These are phyloP conservation scores for Oceanites oceanicus DNA, from an alignment of 2,113 vertebrate genomes.

Conservation along the genomic window DNA sequence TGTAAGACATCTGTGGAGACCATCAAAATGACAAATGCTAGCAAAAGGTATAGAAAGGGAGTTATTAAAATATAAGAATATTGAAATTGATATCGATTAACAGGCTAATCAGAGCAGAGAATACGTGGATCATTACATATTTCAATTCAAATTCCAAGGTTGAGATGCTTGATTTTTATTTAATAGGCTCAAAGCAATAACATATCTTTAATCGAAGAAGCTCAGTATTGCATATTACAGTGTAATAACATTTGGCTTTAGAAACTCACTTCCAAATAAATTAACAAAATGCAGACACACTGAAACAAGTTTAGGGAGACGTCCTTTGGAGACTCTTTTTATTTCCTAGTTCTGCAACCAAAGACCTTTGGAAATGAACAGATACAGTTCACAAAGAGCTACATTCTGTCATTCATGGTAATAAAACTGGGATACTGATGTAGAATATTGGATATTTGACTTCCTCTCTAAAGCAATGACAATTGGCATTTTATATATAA, in stretches of 20 bases:
- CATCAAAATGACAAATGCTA: slow-evolving; percentile 36
- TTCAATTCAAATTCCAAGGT: slow-evolving; percentile 33
- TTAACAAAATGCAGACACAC: not conserved
- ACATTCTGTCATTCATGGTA: not conserved
- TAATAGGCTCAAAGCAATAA: slow-evolving; percentile 31
- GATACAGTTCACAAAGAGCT: not conserved
- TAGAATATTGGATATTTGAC: not conserved
- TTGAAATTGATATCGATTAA: slow-evolving; percentile 9
- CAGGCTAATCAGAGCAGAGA: slow-evolving; percentile 13
- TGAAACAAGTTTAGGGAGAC: not conserved
- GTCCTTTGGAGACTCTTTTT: not conserved
- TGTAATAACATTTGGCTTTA: slow-evolving; percentile 28
- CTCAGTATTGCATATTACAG: not conserved
- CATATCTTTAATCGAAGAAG: slow-evolving; percentile 24
- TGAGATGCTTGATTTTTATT: slow-evolving; percentile 30
- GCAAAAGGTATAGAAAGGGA: not conserved
- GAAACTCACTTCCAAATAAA: slow-evolving; percentile 37
- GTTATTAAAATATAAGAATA: slow-evolving; percentile 39
- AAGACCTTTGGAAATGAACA: not conserved
- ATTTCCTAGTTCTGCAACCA: not conserved
- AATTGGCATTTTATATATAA: not conserved
- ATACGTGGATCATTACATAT: slow-evolving; percentile 33
- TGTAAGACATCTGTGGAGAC: slow-evolving; percentile 1
- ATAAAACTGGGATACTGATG: not conserved
- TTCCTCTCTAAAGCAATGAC: not conserved